phyloP scores from a whole-genome alignment of 2,888 invertebrate species.

The Notodonta dromedarius region DNA sequence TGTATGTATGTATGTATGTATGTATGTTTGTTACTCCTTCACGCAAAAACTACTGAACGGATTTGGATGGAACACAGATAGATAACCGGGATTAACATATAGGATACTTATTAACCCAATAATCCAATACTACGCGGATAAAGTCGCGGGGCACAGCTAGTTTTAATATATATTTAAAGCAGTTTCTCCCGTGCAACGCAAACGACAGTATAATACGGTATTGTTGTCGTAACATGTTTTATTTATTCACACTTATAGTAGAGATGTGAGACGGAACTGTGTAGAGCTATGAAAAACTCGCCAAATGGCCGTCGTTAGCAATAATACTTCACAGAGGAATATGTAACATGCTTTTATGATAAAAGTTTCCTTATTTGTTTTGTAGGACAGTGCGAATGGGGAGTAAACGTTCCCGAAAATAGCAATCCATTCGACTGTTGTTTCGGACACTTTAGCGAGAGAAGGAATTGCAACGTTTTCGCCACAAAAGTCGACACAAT shows the following conservation, averaged over 20 bases:
- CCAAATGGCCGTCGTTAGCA: slow-evolving; percentile 17
- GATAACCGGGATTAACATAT: too few relatives aligned
- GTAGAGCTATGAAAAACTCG: slow-evolving; percentile 19
- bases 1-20: too few relatives aligned
- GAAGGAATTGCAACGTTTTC: too few relatives aligned
- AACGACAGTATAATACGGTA: slow-evolving; percentile 16
- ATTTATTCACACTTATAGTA: slow-evolving; percentile 25
- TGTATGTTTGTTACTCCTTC: too few relatives aligned
- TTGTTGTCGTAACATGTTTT: slow-evolving; percentile 28
- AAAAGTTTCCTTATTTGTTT: slow-evolving; percentile 10
- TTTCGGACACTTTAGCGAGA: too few relatives aligned
- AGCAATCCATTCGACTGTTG: not conserved
- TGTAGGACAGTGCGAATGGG: not conserved
- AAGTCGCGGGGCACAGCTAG: too few relatives aligned
- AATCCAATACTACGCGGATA: too few relatives aligned
- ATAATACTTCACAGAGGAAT: slow-evolving; percentile 24
- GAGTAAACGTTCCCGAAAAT: not conserved
- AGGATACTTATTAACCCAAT: too few relatives aligned
- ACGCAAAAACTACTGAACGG: too few relatives aligned
- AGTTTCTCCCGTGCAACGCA: slow-evolving; percentile 12
- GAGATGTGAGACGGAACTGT: slow-evolving; percentile 13
- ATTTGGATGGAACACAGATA: too few relatives aligned
- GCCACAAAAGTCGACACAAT: too few relatives aligned
- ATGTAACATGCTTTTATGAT: slow-evolving; percentile 18
- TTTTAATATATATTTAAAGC: too few relatives aligned